Evolutionary conservation across 2,113 vertebrate genomes (phyloP), one percentile per base, ranked within the genome.

Genomic region (Seriola quinqueradiata): DNA sequence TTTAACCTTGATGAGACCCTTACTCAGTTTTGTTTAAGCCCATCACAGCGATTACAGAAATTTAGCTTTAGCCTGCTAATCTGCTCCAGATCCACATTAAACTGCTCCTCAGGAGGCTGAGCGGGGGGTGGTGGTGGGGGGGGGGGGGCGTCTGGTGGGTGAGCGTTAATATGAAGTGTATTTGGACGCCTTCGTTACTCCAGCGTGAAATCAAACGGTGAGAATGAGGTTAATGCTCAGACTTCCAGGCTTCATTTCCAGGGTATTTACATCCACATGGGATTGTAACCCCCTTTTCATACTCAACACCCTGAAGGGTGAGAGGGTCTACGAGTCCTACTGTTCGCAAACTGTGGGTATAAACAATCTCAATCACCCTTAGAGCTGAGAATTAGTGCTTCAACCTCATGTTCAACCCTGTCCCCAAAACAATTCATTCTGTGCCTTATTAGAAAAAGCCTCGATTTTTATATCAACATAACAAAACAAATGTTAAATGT

Each of bases 1-100:
- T 86, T 89, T 86, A 81, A 93, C 87, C 91, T 92, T 86, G 85
- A 90, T 54, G 5, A 83, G 88, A 87, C 90, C 71, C 89, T 77
- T 13, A 36, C 75, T 79, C 79, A 17, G 36, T 78, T 77, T 34
- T 70, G 28, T 63, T 70, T 88, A 85, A 91, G 66, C 73, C 75
- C 79, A 89, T 89, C 75, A 69, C 77, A 79, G 73, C n/a, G 79
- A 89, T 88, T 83, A 86, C 82, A 86, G 80, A 82, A 28, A 65
- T 87, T 71, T 74, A 86, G 81, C 71, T 82, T 77, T 40, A 89
- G 77, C 81, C 75, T 42, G 50, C 65, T 92, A 93, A 93, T 93
- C 90, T 86, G 86, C 81, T 81, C 83, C 8, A 72, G 77, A 90
- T 88, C 85, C 90, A 79, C 80, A 81, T 86, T 83, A 87, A 87